Conservation (phyloP, 2,888 invertebrate species). For the Parnassius apollo region DNA sequence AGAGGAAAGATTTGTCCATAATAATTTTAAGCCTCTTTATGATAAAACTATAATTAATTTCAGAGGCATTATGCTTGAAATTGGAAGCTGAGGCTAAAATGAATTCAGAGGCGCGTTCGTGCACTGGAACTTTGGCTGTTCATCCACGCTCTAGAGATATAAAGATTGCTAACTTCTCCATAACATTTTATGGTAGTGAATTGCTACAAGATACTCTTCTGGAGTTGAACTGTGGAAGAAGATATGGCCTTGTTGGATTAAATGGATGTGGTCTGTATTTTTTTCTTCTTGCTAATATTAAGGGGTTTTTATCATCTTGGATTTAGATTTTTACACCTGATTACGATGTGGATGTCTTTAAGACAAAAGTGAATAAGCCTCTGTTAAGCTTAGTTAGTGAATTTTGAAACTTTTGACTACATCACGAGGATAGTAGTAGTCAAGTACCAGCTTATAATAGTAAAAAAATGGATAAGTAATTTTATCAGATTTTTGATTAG, state of each 20-base stretch:
- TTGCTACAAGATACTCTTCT: conserved; percentile 96
- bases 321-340: too few species aligned
- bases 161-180: conserved; percentile 97
- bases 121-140: conserved; percentile 96
- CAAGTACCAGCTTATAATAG: too few species aligned
- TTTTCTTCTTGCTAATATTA: neutral
- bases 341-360: too few species aligned
- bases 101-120: conserved; percentile 95
- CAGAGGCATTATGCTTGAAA: conserved; percentile 92
- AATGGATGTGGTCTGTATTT: conserved; percentile 93
- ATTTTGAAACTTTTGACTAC: too few species aligned
- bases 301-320: too few species aligned
- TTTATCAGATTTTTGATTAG: too few species aligned
- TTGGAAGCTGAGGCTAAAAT: conserved; percentile 94
- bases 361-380: too few species aligned
- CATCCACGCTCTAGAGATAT: conserved; percentile 98
- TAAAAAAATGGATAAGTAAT: too few species aligned
- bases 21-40: too few species aligned
- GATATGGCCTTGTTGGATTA: conserved; percentile 98
- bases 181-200: conserved; percentile 99
- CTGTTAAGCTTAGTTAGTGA: too few species aligned
- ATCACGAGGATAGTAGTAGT: too few species aligned
- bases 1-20: too few species aligned
- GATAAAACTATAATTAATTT: conserved; percentile 35
- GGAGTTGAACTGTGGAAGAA: conserved; percentile 97